These are phyloP conservation scores for Acrobasis consociella DNA, from an alignment of 2,888 invertebrate species.

Conservation along the genomic window DNA sequence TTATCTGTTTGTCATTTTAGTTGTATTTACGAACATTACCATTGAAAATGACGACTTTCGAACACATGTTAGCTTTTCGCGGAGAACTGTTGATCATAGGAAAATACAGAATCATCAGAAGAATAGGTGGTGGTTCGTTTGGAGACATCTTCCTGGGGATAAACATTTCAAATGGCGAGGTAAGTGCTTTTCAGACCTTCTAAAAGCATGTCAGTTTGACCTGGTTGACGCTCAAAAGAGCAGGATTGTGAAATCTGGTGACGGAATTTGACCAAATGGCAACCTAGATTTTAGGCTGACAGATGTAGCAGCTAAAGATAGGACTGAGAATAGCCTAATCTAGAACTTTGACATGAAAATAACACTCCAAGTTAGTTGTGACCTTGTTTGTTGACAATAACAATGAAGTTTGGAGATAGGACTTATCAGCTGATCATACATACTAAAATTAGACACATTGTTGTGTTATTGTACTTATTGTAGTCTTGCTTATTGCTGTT, in stretches of 20 bases:
- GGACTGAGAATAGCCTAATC: background rate
- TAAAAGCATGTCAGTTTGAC: constrained; percentile 18
- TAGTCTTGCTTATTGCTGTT: background rate
- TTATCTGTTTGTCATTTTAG: constrained; percentile 37
- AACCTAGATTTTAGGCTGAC: constrained; percentile 35
- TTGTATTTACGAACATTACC: constrained; percentile 31
- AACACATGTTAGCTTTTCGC: constrained; percentile 54
- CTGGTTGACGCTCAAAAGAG: constrained; percentile 24
- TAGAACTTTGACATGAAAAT: background rate
- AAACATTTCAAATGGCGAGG: constrained; percentile 93
- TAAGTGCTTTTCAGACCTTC: constrained; percentile 59
- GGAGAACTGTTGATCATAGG: constrained; percentile 69
- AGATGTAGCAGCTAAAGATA: constrained; percentile 9
- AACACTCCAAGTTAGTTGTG: background rate
- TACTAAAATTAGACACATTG: background rate
- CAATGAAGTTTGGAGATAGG: constrained; percentile 8
- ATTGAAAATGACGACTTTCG: constrained; percentile 44
- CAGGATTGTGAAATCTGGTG: constrained; percentile 34
- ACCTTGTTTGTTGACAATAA: constrained; percentile 17
- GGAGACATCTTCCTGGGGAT: constrained; percentile 98
- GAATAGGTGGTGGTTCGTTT: constrained; percentile 98
- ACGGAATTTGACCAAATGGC: constrained; percentile 40
- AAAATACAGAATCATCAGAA: constrained; percentile 95
- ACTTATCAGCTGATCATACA: background rate
- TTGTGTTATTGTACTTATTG: background rate